These are phyloP conservation scores for Lota lota DNA, from an alignment of 2,113 vertebrate species.

Conservation along the genomic window DNA sequence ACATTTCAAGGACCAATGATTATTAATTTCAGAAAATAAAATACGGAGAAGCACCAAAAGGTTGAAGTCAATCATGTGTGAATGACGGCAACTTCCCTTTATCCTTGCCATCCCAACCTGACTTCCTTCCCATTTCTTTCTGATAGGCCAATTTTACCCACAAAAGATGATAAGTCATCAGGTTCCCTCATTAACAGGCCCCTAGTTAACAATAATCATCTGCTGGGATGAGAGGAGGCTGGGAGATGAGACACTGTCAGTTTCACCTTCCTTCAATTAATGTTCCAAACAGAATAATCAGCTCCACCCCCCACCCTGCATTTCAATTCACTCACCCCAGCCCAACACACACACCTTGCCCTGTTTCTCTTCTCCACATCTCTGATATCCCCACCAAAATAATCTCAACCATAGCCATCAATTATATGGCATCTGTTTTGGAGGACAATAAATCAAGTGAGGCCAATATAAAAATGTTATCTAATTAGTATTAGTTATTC, in stretches of 20 bases:
- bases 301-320: conserved; percentile 79
- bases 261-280: conserved; percentile 89
- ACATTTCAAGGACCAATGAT: conserved; percentile 87
- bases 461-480: too few relatives aligned
- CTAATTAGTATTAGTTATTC: too few relatives aligned
- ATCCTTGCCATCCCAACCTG: conserved; percentile 25
- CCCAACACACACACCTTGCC: conserved; percentile 8
- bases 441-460: too few relatives aligned
- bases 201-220: conserved; percentile 90
- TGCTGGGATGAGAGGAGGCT: conserved; percentile 87
- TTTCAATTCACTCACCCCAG: conserved; percentile 75
- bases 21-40: conserved; percentile 80
- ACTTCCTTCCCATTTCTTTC: conserved; percentile 7
- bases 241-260: conserved; percentile 71
- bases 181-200: conserved; percentile 83
- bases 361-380: conserved; percentile 9
- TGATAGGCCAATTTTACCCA: conserved; percentile 18
- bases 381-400: too few relatives aligned
- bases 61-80: conserved; percentile 92
- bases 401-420: too few relatives aligned
- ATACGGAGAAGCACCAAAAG: conserved; percentile 72
- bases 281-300: conserved; percentile 84
- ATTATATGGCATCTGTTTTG: too few relatives aligned
- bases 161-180: conserved; percentile 81
- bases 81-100: conserved; percentile 75